Conservation (phyloP, 2,797 vertebrate genomes). For the Pseudochromis fuscus region DNA sequence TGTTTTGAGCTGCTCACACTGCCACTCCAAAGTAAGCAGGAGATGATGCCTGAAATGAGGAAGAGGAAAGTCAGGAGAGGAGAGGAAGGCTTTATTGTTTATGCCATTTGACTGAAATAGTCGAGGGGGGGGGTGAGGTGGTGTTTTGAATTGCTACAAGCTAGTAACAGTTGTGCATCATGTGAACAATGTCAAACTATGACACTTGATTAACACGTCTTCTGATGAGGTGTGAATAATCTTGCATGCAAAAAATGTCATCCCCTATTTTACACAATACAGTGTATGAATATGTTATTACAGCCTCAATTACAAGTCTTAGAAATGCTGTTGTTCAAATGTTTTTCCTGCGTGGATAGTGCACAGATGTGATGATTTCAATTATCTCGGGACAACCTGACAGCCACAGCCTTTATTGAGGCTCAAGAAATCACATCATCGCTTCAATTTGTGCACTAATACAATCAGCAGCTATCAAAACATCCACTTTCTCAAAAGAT, state of each 20-base stretch:
- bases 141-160: slow-evolving; percentile 1
- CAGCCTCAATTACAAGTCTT: not conserved
- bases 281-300: not conserved
- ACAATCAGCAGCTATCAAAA: not conserved
- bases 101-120: slow-evolving; percentile 11
- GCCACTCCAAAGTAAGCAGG: slow-evolving; percentile 64
- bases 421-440: not conserved
- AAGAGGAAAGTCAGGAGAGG: slow-evolving; percentile 8
- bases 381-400: too few relatives aligned
- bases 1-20: slow-evolving; percentile 59
- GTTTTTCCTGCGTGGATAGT: too few relatives aligned
- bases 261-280: not conserved
- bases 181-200: slow-evolving; percentile 4
- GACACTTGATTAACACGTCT: slow-evolving; percentile 28
- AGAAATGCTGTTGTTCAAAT: not conserved
- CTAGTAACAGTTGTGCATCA: not conserved
- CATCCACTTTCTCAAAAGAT: not conserved
- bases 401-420: too few relatives aligned
- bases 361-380: too few relatives aligned
- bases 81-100: slow-evolving; percentile 21
- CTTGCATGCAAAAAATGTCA: not conserved
- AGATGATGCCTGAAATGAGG: slow-evolving; percentile 32
- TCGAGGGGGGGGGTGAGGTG: not conserved
- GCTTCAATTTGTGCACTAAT: not conserved
- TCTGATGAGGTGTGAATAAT: not conserved